Conservation (phyloP, 2,888 invertebrate genomes). For the Athalia rosae region DNA sequence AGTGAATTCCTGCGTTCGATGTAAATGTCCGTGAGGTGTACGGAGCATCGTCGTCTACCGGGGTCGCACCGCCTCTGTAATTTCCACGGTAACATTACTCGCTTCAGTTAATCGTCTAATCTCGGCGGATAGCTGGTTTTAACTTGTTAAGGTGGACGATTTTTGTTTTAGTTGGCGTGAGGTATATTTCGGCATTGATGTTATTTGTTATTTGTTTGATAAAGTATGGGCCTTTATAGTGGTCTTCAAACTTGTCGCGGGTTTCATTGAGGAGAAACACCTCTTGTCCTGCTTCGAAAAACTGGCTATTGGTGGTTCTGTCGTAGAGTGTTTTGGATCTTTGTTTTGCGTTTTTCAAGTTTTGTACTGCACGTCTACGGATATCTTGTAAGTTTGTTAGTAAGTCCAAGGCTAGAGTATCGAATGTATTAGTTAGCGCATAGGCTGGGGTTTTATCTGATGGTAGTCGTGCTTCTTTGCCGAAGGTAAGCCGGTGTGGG, state of each 20-base stretch:
- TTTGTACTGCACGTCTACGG: not conserved
- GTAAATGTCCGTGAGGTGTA: too few relatives aligned
- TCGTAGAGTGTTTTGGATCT: not conserved
- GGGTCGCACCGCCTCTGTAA: too few relatives aligned
- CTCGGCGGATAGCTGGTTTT: too few relatives aligned
- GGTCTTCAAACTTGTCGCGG: not conserved
- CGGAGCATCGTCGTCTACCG: too few relatives aligned
- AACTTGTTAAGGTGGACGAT: not conserved
- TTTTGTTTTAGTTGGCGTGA: not conserved
- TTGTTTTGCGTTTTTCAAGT: not conserved
- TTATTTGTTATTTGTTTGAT: not conserved
- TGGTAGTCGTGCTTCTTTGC: not conserved
- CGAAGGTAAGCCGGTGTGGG: not conserved
- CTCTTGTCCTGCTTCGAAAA: not conserved
- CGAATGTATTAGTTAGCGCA: not conserved
- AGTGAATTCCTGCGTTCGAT: too few relatives aligned
- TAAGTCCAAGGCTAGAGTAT: not conserved
- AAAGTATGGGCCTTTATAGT: constrained; percentile 3
- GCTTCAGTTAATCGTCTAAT: too few relatives aligned
- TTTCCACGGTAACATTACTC: too few relatives aligned
- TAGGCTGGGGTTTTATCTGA: not conserved
- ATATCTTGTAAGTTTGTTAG: not conserved
- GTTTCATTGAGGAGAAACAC: not conserved
- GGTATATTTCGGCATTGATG: constrained; percentile 7
- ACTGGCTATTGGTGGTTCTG: not conserved